These are phyloP conservation scores for Orius laevigatus DNA, from an alignment of 1,140 invertebrate species.

Conservation along the genomic window DNA sequence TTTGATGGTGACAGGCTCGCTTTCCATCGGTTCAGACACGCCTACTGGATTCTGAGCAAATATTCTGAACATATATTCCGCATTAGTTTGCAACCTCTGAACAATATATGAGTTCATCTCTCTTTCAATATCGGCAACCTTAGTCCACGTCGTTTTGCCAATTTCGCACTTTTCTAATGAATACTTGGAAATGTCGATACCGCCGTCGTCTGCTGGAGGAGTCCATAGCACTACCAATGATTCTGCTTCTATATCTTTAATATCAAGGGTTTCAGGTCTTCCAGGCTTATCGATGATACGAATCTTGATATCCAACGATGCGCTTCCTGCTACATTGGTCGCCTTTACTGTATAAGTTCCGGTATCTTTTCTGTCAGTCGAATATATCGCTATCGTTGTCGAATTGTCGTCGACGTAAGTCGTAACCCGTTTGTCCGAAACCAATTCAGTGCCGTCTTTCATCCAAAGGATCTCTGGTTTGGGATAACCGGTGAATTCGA, in stretches of 20 bases:
- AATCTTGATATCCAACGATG: slow-evolving; percentile 50
- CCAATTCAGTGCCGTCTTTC: slow-evolving; percentile 38
- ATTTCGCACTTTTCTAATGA: slow-evolving; percentile 63
- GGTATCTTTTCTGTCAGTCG: slow-evolving; percentile 39
- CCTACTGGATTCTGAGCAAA: slow-evolving; percentile 68
- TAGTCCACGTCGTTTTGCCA: slow-evolving; percentile 48
- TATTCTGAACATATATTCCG: slow-evolving; percentile 71
- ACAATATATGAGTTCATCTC: slow-evolving; percentile 53
- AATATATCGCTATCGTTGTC: slow-evolving; percentile 42
- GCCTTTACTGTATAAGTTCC: slow-evolving; percentile 48
- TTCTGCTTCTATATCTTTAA: slow-evolving; percentile 55
- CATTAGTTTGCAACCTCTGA: slow-evolving; percentile 56
- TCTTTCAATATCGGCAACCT: slow-evolving; percentile 57
- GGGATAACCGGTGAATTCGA: slow-evolving; percentile 46
- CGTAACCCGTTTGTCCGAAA: slow-evolving; percentile 31
- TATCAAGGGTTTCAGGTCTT: slow-evolving; percentile 57
- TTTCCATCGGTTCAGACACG: slow-evolving; percentile 53
- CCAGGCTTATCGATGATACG: slow-evolving; percentile 74
- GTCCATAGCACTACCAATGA: slow-evolving; percentile 64
- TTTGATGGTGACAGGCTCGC: slow-evolving; percentile 47
- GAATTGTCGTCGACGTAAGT: slow-evolving; percentile 38
- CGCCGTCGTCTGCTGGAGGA: slow-evolving; percentile 63
- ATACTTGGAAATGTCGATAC: slow-evolving; percentile 59
- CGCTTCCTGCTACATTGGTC: slow-evolving; percentile 49
- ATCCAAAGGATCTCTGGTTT: slow-evolving; percentile 45